Evolutionary conservation across 64 coral and sea anemone genomes (phyloP).

Genomic region (Cladopsammia gracilis): DNA sequence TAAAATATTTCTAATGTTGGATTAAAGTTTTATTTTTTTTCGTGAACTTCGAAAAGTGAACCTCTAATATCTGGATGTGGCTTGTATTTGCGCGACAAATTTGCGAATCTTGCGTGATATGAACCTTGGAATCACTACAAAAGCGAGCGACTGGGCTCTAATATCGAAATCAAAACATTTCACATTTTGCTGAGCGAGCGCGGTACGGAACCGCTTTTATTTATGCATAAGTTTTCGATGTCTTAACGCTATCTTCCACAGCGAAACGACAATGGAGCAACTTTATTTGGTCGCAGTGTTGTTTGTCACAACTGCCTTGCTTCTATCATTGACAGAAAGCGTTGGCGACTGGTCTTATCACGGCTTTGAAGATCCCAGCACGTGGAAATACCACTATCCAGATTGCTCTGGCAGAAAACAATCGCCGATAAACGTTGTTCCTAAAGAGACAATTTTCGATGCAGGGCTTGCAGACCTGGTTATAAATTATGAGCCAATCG

Average conservation of each 20-base stretch:
- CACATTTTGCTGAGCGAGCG: too few species aligned
- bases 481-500: constrained; percentile 49
- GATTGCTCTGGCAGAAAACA: constrained; percentile 66
- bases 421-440: constrained; percentile 84
- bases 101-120: too few species aligned
- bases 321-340: background rate
- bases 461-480: constrained; percentile 39
- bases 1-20: constrained; percentile 9
- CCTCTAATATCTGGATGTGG: background rate
- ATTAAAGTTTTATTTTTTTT: background rate
- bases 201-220: background rate
- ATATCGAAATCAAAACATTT: background rate
- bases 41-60: background rate
- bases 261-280: background rate
- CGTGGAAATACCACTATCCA: constrained; percentile 60
- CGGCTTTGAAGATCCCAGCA: constrained; percentile 46
- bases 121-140: too few species aligned
- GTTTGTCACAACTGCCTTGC: background rate
- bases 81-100: too few species aligned
- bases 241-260: background rate
- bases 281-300: background rate
- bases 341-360: constrained; percentile 66
- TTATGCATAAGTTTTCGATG: background rate
- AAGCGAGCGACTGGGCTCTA: too few species aligned
- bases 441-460: constrained; percentile 60